Evolutionary conservation across 1,140 invertebrate genomes (phyloP).

Genomic region (Apolygus lucorum): DNA sequence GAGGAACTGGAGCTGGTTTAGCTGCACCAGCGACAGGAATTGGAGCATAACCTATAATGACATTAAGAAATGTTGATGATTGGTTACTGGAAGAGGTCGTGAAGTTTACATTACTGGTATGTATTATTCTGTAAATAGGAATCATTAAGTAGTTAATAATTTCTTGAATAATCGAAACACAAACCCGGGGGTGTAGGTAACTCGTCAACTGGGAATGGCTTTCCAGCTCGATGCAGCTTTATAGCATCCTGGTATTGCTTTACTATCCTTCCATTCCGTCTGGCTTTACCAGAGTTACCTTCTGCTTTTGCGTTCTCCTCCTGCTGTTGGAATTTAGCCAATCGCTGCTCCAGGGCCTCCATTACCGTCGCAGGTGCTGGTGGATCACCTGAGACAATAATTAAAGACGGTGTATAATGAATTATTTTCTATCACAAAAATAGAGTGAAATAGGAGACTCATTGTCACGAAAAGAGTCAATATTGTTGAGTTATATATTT

Average conservation of each 20-base stretch:
- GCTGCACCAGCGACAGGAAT: too few relatives aligned
- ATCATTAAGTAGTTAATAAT: not conserved
- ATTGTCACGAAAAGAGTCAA: too few relatives aligned
- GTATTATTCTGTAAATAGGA: not conserved
- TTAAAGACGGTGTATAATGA: too few relatives aligned
- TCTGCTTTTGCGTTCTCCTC: constrained; percentile 65
- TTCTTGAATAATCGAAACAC: too few relatives aligned
- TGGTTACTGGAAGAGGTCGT: not conserved
- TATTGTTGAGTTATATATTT: too few relatives aligned
- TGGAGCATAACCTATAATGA: too few relatives aligned
- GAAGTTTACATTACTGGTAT: not conserved
- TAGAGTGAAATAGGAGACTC: too few relatives aligned
- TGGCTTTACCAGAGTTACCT: constrained; percentile 73
- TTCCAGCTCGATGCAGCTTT: constrained; percentile 64
- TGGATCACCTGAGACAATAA: constrained; percentile 41
- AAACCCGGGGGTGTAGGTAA: constrained; percentile 81
- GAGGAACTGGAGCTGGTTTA: too few relatives aligned
- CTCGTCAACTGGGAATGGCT: constrained; percentile 67
- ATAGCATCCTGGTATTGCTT: constrained; percentile 93
- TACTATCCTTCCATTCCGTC: constrained; percentile 81
- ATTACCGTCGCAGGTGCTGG: constrained; percentile 53
- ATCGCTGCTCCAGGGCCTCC: constrained; percentile 73
- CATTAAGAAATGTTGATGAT: too few relatives aligned
- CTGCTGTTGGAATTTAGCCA: constrained; percentile 63
- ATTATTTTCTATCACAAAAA: too few relatives aligned